phyloP scores from a whole-genome alignment of 2,113 vertebrate genomes.

The Jaculus jaculus region DNA sequence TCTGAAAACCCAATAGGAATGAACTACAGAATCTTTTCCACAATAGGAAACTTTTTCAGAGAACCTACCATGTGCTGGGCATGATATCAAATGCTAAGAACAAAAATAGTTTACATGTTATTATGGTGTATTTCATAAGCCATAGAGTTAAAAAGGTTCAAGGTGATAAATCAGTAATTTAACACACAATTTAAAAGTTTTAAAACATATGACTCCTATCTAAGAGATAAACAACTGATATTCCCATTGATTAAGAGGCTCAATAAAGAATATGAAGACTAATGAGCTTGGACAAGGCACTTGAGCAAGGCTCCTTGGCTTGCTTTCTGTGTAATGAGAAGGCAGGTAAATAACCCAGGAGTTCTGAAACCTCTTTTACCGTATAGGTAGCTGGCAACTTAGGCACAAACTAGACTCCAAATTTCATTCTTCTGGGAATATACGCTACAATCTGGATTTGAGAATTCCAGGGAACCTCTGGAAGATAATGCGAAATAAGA shows the following conservation, averaged over 20 bases:
- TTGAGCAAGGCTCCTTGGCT: background rate
- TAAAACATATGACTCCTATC: background rate
- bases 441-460: background rate
- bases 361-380: background rate
- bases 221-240: background rate
- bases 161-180: background rate
- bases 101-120: background rate
- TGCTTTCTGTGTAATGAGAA: background rate
- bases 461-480: background rate
- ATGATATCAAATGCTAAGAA: background rate
- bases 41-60: background rate
- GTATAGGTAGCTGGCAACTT: background rate
- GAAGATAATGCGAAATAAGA: background rate
- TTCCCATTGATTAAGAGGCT: background rate
- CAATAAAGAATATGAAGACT: background rate
- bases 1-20: slow-evolving; percentile 9
- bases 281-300: background rate
- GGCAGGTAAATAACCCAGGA: background rate
- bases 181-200: background rate
- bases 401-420: background rate
- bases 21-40: background rate
- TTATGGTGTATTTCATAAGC: background rate
- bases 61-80: background rate
- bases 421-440: slow-evolving; percentile 14
- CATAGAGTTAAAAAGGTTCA: background rate